These are phyloP conservation scores for Drosophila infuscata DNA, from an alignment of 2,888 invertebrate genomes.

Conservation along the genomic window DNA sequence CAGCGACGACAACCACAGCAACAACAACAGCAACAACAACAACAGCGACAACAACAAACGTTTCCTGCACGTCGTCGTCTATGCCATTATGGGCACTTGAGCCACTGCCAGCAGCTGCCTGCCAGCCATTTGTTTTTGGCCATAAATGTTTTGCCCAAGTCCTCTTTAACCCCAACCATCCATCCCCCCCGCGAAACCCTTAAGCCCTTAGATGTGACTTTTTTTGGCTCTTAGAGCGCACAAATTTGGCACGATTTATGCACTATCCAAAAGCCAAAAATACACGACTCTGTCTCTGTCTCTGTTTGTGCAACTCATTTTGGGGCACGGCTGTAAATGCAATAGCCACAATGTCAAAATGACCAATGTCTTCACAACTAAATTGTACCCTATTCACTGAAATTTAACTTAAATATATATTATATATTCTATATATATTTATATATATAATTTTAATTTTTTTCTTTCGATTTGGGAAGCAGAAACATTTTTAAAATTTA, in stretches of 20 bases:
- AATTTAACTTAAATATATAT: not conserved
- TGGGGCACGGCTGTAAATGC: conserved; percentile 13
- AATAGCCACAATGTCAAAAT: not conserved
- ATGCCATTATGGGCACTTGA: conserved; percentile 79
- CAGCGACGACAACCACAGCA: conserved; percentile 12
- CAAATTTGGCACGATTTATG: conserved; percentile 66
- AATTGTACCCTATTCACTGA: not conserved
- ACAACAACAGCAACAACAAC: conserved; percentile 8
- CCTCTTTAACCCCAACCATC: not conserved
- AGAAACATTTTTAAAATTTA: not conserved
- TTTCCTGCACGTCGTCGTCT: conserved; percentile 76
- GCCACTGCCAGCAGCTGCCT: conserved; percentile 68
- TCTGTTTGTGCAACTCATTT: conserved; percentile 25
- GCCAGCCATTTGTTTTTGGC: conserved; percentile 62
- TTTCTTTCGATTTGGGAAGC: not conserved
- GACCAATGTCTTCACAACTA: not conserved
- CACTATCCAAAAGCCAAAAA: conserved; percentile 29
- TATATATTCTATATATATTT: too few relatives aligned
- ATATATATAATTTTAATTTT: not conserved
- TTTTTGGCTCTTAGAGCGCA: conserved; percentile 40
- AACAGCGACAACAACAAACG: conserved; percentile 41
- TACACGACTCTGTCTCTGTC: conserved; percentile 8
- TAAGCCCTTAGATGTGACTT: conserved; percentile 21
- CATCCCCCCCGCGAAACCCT: too few relatives aligned
- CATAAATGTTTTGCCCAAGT: conserved; percentile 69